Evolutionary conservation across 2,113 vertebrate genomes (phyloP), one percentile per base, ranked within the genome.

Genomic region (Apteryx mantelli): DNA sequence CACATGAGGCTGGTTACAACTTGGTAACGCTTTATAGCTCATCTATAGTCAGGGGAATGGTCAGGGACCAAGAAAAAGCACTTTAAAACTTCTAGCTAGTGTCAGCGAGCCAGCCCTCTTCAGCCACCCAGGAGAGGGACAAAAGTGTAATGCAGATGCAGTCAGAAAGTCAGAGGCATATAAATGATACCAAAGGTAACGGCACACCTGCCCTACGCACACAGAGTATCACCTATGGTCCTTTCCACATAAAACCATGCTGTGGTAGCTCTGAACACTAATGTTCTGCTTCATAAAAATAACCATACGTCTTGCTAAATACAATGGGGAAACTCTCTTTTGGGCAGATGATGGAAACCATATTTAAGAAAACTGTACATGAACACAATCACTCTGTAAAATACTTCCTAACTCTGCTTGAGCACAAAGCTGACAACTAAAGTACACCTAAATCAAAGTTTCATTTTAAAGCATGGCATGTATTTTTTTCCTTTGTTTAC

Each of bases 161-260:
- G 36, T 4, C 32, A 65, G 36, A 61, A 74, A 69, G 10, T 20
- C 34, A 64, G 56, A 71, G 15, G 10, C 11, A 30, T 1, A 0
- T 11, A 70, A 10, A 46, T 0, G 0, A 19, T 66, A 11, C 70
- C 85, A 25, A 19, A 38, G 30, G 65, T 34, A 90, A 44, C 30
- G 69, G 48, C 30, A 77, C 15, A 52, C 4, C 3, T 55, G 53
- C 53, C 9, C 18, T 38, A 13, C 20, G 17, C 1, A 0, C 34
- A 36, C 11, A 48, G 13, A 55, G 25, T 36, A 32, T 26, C 6
- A 38, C 8, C 73, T 44, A 2, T 0, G 0, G 42, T 30, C 28
- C 28, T 55, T 82, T 55, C 78, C 36, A 14, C 20, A 22, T 0
- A 46, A 50, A 73, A 73, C 21, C 11, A 9, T 20, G 11, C 56